A percentile compares a stretch with the other conserved stretches of the same genome.
phyloP scores from a whole-genome alignment of 2,888 invertebrate genomes.

The Exocentrus adspersus region DNA sequence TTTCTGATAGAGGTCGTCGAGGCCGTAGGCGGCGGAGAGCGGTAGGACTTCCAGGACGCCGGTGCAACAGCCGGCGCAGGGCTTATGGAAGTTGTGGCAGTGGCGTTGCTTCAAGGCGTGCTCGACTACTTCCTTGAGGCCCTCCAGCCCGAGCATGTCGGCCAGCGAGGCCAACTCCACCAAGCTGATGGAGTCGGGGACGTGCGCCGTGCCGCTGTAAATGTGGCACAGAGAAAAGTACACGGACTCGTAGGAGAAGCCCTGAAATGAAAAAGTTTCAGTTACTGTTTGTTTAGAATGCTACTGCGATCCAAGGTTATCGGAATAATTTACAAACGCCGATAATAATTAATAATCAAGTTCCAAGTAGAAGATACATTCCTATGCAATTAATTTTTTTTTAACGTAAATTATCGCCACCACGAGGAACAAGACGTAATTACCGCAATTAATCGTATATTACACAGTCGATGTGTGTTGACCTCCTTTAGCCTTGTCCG shows the following conservation, averaged over 20 bases:
- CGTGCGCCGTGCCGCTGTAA: slow-evolving; percentile 90
- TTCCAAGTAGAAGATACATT: no score
- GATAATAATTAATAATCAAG: no score
- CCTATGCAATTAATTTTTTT: no score
- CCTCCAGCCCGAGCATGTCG: slow-evolving; percentile 90
- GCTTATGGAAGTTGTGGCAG: slow-evolving; percentile 95
- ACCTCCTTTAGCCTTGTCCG: no score
- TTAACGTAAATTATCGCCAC: no score
- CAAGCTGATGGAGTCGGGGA: slow-evolving; percentile 87
- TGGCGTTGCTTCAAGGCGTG: slow-evolving; percentile 81
- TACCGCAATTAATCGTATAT: no score
- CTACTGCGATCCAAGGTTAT: no score
- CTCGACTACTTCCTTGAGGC: slow-evolving; percentile 90
- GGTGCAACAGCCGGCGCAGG: slow-evolving; percentile 87
- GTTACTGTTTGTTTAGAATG: neutral
- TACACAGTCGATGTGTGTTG: no score
- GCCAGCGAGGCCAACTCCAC: slow-evolving; percentile 89
- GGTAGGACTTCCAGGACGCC: slow-evolving; percentile 88
- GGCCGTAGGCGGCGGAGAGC: slow-evolving; percentile 83
- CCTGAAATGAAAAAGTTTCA: slow-evolving; percentile 57
- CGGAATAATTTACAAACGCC: no score
- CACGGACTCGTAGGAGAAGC: slow-evolving; percentile 85
- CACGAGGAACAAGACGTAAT: no score
- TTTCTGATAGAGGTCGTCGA: slow-evolving; percentile 88
- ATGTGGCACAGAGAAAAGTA: slow-evolving; percentile 94